Evolutionary conservation across 2,888 invertebrate genomes (phyloP), one percentile per base, ranked within the genome.

Genomic region (Nomada flava): DNA sequence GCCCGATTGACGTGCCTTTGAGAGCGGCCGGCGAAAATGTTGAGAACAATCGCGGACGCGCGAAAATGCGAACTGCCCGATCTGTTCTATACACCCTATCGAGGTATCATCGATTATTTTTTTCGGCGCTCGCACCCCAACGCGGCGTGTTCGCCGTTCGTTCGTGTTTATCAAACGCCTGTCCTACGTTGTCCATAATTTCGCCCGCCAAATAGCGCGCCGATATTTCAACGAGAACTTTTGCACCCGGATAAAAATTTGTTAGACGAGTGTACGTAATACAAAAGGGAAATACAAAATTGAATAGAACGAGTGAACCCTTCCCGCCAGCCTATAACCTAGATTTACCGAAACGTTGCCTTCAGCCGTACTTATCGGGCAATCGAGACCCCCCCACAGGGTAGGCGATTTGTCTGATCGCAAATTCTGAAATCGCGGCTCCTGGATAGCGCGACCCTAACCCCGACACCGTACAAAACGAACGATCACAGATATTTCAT

Each of bases 401-500:
- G 13, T 20, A 10, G 11, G n/a, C 29, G 23, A 81, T 80, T 80
- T 68, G 72, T 59, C 29, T 59, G 52, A 9, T 36, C 36, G 52
- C 50, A 23, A 67, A 67, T 57, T 80, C 81, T 26, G 62, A 57
- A 77, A 44, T 77, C 57, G 23, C 3, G 42, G 9, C 10, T n/a
- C 26, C 20, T 11, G 36, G 82, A 80, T 68, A 72, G 62, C 18
- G 29, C 36, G 13, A 47, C 63, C 69, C 65, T 47, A 55, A 65
- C 53, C 60, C 15, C 44, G 29, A 9, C 5, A 23, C 60, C 13
- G 15, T 36, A 13, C 13, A 23, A 44, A 65, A 62, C 44, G 23
- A 76, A 63, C 63, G 82, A 62, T 63, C 29, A 13, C n/a, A 44
- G 67, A 83, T 84, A 80, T 84, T 84, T 84, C 80, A 77, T 79